Evolutionary conservation across 2,888 invertebrate genomes (phyloP).

Genomic region (Arenicola marina): DNA sequence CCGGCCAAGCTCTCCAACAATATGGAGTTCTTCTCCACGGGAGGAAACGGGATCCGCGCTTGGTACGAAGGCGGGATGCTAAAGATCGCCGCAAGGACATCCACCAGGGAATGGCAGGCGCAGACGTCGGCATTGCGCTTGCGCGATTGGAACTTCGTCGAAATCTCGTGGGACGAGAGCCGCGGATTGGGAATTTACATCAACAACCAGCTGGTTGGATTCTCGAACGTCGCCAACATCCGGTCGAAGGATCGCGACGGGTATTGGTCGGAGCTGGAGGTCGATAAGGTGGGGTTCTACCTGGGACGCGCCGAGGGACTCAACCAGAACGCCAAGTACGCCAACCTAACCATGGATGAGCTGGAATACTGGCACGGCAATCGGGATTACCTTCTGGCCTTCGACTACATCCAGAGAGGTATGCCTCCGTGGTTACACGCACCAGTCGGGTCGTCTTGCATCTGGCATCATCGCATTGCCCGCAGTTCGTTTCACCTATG

Average conservation of each 20-base stretch:
- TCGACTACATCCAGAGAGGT: conserved; percentile 56
- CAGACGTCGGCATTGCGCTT: conserved; percentile 20
- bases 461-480: too few species aligned
- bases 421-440: neutral
- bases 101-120: conserved; percentile 22
- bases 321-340: conserved; percentile 28
- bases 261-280: conserved; percentile 8
- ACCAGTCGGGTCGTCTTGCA: too few species aligned
- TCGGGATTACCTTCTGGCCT: conserved; percentile 52
- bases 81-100: conserved; percentile 19
- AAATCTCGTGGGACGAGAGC: conserved; percentile 51
- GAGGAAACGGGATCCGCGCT: conserved; percentile 49
- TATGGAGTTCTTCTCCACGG: conserved; percentile 47
- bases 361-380: conserved; percentile 56
- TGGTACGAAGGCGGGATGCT: conserved; percentile 41
- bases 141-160: conserved; percentile 53
- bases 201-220: conserved; percentile 35
- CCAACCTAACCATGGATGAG: conserved; percentile 52
- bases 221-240: neutral
- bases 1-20: conserved; percentile 33
- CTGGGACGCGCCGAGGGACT: conserved; percentile 28
- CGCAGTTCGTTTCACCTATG: too few species aligned
- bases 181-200: conserved; percentile 49
- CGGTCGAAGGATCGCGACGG: neutral
- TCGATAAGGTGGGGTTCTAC: conserved; percentile 19